Evolutionary conservation across 2,113 vertebrate genomes (phyloP), one percentile per base, ranked within the genome.

Genomic region (Planiliza haematocheilus): DNA sequence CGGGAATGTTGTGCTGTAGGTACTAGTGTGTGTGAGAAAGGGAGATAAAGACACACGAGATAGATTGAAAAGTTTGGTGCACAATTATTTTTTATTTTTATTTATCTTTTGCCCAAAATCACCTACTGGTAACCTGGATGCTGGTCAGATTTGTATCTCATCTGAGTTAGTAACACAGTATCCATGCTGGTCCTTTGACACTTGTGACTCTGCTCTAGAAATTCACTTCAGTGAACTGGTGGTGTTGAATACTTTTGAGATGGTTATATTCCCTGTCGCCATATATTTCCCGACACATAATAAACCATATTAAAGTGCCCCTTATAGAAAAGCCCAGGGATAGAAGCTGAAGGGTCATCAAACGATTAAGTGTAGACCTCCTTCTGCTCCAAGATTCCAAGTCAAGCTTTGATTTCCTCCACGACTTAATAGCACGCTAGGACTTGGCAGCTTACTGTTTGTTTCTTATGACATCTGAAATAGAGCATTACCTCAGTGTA

Each of bases 341-440:
- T 57, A 14, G 2, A 24, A 21, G 48, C 58, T 61, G 34, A 59
- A 58, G 24, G 45, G 34, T 57, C 36, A 59, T 63, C 43, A 53
- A n/a, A 60, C 39, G 42, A n/a, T 69, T 69, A 10, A 51, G 24
- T 39, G 49, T 14, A 57, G 37, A 49, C 34, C 24, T 46, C 10
- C 38, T 52, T 60, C 56, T 78, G 69, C 42, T 68, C 77, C 70
- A 78, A 63, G 65, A 74, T 71, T 68, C 61, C 66, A 69, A 50
- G 65, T 52, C 41, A n/a, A n/a, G n/a, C n/a, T n/a, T n/a, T n/a
- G n/a, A n/a, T n/a, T n/a, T n/a, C n/a, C n/a, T n/a, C n/a, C 5
- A 30, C 24, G 24, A 30, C 24, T n/a, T n/a, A n/a, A n/a, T n/a
- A 30, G 3, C 24, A 30, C 24, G 60, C n/a, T n/a, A 69, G 63